Evolutionary conservation across 2,888 invertebrate species (phyloP), one percentile per base, ranked within the genome.

Genomic region (Lycaena phlaeas): DNA sequence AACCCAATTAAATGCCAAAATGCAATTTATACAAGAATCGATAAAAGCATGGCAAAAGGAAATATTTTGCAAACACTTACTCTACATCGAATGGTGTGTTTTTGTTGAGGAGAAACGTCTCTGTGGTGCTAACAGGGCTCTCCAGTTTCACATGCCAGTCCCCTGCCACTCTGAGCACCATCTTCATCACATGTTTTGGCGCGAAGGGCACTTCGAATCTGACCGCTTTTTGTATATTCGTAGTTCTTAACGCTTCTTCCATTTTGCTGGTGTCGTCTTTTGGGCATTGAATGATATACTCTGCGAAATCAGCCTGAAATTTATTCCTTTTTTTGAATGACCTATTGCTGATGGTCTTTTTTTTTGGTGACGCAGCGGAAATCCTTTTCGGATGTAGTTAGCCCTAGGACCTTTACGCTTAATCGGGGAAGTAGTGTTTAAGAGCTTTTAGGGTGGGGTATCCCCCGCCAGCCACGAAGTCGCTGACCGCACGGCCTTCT

Each of bases 141-240:
- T 41, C 30, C 5, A 61, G 37, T 5, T 51, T 49, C 4, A 58
- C 22, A 14, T 56, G 40, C 1, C 58, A 42, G 7, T 54, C 49
- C 7, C 39, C 2, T 2, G 45, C 42, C 1, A 64, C 34, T 25
- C 45, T 51, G 14, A 50, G 45, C 2, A 71, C 36, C 27, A 57
- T 56, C n/a, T 57, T 51, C n/a, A 50, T 43, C 0, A 68, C 48
- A n/a, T 67, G 49, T 7, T 48, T 22, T 0, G 54, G 56, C 0
- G 49, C 52, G 28, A 52, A 71, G 0, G 70, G 60, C 0, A 68
- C 36, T 6, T 50, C 42, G 0, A 64, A 41, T 44, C 47, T 50
- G 1, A 38, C 51, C 70, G 71, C 74, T 40, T 73, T 57, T 36
- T 75, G 62, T 0, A 64, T 1, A 27, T 64, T 59, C 1, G 74